Conservation (phyloP, 2,888 invertebrate species). For the Stenolophus ochropezus region DNA sequence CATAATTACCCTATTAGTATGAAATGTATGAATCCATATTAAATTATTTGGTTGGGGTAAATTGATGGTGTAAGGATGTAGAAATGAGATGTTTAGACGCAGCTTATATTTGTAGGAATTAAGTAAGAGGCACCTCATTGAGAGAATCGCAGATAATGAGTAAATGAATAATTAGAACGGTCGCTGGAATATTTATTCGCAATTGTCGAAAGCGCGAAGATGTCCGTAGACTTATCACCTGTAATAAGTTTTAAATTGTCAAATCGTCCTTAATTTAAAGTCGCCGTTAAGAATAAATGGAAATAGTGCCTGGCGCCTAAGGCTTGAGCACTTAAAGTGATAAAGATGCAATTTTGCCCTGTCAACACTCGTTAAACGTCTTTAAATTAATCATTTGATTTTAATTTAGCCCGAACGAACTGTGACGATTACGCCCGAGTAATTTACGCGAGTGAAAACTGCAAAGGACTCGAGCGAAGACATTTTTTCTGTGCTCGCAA, state of each 20-base stretch:
- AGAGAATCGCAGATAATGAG: neutral
- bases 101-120: no score
- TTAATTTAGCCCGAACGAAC: slow-evolving; percentile 69
- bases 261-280: slow-evolving; percentile 59
- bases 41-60: no score
- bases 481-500: slow-evolving; percentile 69
- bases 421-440: slow-evolving; percentile 68
- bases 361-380: slow-evolving; percentile 64
- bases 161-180: slow-evolving; percentile 34
- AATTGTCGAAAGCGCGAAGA: slow-evolving; percentile 22
- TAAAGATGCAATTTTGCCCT: slow-evolving; percentile 70
- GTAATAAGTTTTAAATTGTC: slow-evolving; percentile 59
- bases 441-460: slow-evolving; percentile 70
- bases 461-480: slow-evolving; percentile 61
- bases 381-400: slow-evolving; percentile 72
- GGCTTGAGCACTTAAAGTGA: slow-evolving; percentile 68
- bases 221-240: slow-evolving; percentile 45
- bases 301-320: slow-evolving; percentile 44
- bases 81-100: no score
- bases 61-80: no score
- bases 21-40: no score
- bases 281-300: slow-evolving; percentile 58
- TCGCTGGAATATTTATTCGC: slow-evolving; percentile 19
- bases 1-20: no score
- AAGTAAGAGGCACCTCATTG: no score